phyloP scores from a whole-genome alignment of 2,113 vertebrate genomes.

The Seriola dumerili region DNA sequence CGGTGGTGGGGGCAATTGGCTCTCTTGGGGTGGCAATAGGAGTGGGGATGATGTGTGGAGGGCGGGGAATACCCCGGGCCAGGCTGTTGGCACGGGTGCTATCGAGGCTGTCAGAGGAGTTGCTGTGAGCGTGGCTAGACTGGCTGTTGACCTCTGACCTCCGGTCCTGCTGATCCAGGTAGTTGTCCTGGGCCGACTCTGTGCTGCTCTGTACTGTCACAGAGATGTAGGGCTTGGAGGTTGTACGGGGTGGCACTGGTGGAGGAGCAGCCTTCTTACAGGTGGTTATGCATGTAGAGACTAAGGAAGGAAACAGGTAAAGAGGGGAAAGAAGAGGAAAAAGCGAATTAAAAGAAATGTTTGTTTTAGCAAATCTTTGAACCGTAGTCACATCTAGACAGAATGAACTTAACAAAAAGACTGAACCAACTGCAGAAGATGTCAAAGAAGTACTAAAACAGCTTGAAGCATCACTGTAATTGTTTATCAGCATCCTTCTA shows the following conservation, averaged over 20 bases:
- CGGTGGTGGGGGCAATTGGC: slow-evolving; percentile 76
- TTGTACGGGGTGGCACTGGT: slow-evolving; percentile 96
- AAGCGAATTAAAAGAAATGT: neutral
- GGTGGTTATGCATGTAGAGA: slow-evolving; percentile 95
- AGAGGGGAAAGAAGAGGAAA: neutral
- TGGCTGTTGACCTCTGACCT: slow-evolving; percentile 97
- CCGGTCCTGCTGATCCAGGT: slow-evolving; percentile 95
- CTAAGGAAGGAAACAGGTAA: slow-evolving; percentile 71
- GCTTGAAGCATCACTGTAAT: neutral
- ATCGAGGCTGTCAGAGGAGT: slow-evolving; percentile 97
- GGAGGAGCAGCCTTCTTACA: slow-evolving; percentile 98
- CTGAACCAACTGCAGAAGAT: neutral
- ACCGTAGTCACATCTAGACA: neutral
- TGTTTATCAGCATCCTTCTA: slow-evolving; percentile 2
- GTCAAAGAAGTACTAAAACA: neutral
- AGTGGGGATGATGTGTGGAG: slow-evolving; percentile 83
- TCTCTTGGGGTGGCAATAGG: slow-evolving; percentile 88
- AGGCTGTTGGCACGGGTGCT: slow-evolving; percentile 94
- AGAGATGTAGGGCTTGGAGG: slow-evolving; percentile 98
- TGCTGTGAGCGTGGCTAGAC: slow-evolving; percentile 93
- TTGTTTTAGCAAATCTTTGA: neutral
- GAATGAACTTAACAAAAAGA: slow-evolving; percentile 6
- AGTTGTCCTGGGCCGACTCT: slow-evolving; percentile 97
- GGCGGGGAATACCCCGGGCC: slow-evolving; percentile 86
- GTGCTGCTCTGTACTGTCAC: slow-evolving; percentile 99